phyloP scores from a whole-genome alignment of 2,888 invertebrate species.

The Eugnorisma glareosa region DNA sequence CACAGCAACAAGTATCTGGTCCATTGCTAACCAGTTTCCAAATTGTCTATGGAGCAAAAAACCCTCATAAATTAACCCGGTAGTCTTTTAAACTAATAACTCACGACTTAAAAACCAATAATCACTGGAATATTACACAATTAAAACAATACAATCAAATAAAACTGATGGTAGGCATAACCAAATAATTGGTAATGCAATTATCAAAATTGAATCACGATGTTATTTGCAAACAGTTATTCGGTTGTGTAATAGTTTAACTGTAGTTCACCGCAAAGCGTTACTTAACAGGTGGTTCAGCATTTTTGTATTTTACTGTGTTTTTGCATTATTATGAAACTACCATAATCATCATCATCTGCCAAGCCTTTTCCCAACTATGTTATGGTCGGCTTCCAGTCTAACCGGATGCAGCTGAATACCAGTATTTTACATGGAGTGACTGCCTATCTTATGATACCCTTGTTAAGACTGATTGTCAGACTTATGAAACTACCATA shows the following conservation, averaged over 20 bases:
- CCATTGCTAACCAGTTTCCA: constrained; percentile 47
- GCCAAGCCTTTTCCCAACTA: background rate
- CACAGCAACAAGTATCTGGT: constrained; percentile 35
- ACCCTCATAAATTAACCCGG: constrained; percentile 41
- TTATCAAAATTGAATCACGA: constrained; percentile 67
- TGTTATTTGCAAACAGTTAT: constrained; percentile 52
- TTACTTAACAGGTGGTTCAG: constrained; percentile 39
- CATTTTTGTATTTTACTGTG: constrained; percentile 21
- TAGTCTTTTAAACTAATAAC: constrained; percentile 46
- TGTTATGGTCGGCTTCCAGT: background rate
- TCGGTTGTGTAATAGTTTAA: constrained; percentile 47
- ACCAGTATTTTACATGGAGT: background rate
- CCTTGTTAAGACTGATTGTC: background rate
- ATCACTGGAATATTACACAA: constrained; percentile 39
- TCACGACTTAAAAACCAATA: constrained; percentile 34
- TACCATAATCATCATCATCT: background rate
- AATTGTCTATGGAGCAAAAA: constrained; percentile 37
- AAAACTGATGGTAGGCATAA: constrained; percentile 28
- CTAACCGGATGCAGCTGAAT: background rate
- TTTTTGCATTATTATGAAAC: background rate
- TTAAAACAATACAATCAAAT: constrained; percentile 46
- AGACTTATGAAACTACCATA: background rate
- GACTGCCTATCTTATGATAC: background rate
- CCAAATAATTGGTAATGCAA: constrained; percentile 42
- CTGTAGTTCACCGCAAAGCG: constrained; percentile 39